A percentile compares a stretch with the other conserved stretches of the same genome.
Evolutionary conservation across 2,797 vertebrate genomes (phyloP).

Genomic region (Petrocephalus schoutedeni): DNA sequence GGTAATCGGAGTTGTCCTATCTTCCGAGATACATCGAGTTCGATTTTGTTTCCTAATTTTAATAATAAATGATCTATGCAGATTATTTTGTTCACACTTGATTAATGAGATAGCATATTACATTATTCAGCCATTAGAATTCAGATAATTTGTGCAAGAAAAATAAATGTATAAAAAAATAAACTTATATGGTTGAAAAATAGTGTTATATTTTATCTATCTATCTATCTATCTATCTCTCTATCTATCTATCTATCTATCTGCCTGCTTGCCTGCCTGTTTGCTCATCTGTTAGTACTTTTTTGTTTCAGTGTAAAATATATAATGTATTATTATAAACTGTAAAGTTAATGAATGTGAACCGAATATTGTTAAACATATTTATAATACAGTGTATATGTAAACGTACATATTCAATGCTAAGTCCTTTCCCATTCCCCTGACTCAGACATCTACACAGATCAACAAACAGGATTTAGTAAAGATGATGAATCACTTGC

Average conservation of each 20-base stretch:
- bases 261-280: neutral
- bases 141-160: neutral
- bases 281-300: neutral
- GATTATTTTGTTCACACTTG: neutral
- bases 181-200: neutral
- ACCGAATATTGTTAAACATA: neutral
- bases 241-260: neutral
- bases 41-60: neutral
- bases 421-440: neutral
- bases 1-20: neutral
- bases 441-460: neutral
- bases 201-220: neutral
- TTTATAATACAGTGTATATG: neutral
- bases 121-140: neutral
- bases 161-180: neutral
- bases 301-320: neutral
- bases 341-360: constrained; percentile 38
- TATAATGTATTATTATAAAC: neutral
- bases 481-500: neutral
- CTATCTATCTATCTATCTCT: too few relatives aligned
- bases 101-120: neutral
- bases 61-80: constrained; percentile 11
- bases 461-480: neutral
- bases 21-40: neutral
- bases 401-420: neutral